Base-by-base conservation (phyloP, 2,888 invertebrate genomes). In the Lasius fuliginosus region DNA sequence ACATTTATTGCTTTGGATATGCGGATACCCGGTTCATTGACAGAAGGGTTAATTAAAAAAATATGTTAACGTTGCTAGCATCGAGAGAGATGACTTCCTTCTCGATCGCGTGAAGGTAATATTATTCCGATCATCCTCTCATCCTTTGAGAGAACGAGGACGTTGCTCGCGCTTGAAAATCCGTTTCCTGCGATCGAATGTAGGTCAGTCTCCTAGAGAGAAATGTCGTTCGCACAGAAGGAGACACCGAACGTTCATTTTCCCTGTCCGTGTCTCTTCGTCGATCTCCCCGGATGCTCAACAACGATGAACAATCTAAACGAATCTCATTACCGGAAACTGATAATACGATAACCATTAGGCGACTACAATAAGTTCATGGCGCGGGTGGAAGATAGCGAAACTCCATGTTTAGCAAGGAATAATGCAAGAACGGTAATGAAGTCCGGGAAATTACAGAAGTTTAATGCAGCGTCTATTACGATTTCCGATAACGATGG, bases 161-260 rank as follows among this genome's bases (percentile, higher is more conserved):
- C 46, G 27, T 81, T 81, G 79, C 71, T 71, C 88, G 90, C 83
- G 87, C 90, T 90, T 87, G 85, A 88, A 89, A 86, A 86, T 89
- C 86, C 90, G 89, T 90, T 90, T 90, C 79, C 90, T 83, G 76
- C 84, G 90, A 90, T 89, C 87, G 86, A 85, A 90, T 90, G 87
- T 90, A 87, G 90, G 90, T 90, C 90, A 90, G 87, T 90, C 90
- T 86, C 85, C 86, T 40, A 42, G 71, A 67, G 86, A 53, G 86
- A 53, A 53, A 71, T 33, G 60, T 60, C 30, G 5, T 18, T 60
- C 79, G 53, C 42, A 46, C 71, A 18, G 62, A 56, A 46, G 73
- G 40, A 49, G 40, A 36, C 4, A 58, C 33, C 53, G 86, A 69
- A 82, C 64, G 65, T 82, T 53, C 15, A 53, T 53, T 53, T 88